These are phyloP conservation scores for Cheilosia vulpina DNA, from an alignment of 2,888 invertebrate species.

Conservation along the genomic window DNA sequence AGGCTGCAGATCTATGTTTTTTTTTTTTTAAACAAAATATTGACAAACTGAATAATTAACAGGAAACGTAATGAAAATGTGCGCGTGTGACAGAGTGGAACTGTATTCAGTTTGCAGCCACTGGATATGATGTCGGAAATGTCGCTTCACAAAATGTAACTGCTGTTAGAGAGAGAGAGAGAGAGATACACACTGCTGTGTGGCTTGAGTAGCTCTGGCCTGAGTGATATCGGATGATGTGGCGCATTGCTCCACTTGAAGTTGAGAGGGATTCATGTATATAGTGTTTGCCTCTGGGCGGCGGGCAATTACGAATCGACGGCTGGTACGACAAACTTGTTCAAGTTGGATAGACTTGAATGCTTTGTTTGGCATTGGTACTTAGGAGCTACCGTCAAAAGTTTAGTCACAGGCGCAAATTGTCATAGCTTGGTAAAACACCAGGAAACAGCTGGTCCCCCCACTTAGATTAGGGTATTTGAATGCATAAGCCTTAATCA, in stretches of 20 bases:
- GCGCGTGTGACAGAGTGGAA: conserved; percentile 24
- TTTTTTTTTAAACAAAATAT: conserved; percentile 60
- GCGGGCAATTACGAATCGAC: conserved; percentile 24
- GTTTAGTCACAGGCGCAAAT: neutral
- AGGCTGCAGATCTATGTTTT: conserved; percentile 1
- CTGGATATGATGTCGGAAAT: conserved; percentile 64
- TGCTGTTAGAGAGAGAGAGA: conserved; percentile 27
- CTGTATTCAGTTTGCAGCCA: conserved; percentile 13
- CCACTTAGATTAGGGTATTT: too few species aligned
- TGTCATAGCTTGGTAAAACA: neutral
- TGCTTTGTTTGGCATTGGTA: conserved; percentile 42
- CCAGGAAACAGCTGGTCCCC: neutral
- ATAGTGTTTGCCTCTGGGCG: neutral
- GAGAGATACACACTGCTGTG: conserved; percentile 35
- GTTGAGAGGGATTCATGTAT: conserved; percentile 18
- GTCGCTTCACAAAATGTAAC: conserved; percentile 34
- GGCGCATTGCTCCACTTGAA: conserved; percentile 17
- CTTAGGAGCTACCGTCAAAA: neutral
- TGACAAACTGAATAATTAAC: conserved; percentile 74
- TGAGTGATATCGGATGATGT: neutral
- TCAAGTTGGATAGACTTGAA: neutral
- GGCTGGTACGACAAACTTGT: neutral
- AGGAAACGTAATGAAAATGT: conserved; percentile 66
- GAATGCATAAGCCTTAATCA: too few species aligned
- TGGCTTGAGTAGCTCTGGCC: neutral